phyloP scores from a whole-genome alignment of 1,140 invertebrate species.

The Hestina assimilis region DNA sequence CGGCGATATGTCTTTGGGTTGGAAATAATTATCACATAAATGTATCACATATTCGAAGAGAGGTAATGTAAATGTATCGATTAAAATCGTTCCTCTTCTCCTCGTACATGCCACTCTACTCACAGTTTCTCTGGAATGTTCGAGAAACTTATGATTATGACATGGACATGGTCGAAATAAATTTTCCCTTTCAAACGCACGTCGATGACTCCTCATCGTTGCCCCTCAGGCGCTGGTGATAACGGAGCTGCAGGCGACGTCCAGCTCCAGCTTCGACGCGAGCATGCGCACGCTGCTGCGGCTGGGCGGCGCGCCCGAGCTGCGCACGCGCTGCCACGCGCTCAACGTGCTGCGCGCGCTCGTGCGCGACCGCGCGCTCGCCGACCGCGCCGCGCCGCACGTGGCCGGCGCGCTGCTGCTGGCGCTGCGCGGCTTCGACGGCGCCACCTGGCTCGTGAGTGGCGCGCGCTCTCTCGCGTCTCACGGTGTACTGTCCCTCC shows the following conservation, averaged over 20 bases:
- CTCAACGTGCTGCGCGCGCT: constrained; percentile 92
- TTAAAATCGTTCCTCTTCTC: too few species aligned
- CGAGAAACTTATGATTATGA: too few species aligned
- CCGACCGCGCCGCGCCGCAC: constrained; percentile 92
- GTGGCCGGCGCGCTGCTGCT: constrained; percentile 85
- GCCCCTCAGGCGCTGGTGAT: constrained; percentile 83
- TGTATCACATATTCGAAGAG: too few species aligned
- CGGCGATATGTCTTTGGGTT: too few species aligned
- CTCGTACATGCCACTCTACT: too few species aligned
- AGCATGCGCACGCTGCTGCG: constrained; percentile 80
- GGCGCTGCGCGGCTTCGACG: constrained; percentile 87
- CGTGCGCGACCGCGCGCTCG: constrained; percentile 77
- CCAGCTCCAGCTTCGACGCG: constrained; percentile 79
- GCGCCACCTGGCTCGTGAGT: constrained; percentile 87
- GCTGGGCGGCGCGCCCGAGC: neutral
- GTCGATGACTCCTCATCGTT: neutral
- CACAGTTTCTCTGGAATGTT: too few species aligned
- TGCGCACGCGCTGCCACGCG: constrained; percentile 84
- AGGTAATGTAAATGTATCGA: too few species aligned
- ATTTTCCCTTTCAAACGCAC: too few species aligned
- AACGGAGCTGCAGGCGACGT: constrained; percentile 81
- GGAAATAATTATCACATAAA: too few species aligned
- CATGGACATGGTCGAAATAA: neutral
- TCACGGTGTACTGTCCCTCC: too few species aligned
- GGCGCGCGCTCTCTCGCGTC: neutral